Evolutionary conservation across 2,888 invertebrate species (phyloP), one percentile per base, ranked within the genome.

Genomic region (Lysandra coridon): DNA sequence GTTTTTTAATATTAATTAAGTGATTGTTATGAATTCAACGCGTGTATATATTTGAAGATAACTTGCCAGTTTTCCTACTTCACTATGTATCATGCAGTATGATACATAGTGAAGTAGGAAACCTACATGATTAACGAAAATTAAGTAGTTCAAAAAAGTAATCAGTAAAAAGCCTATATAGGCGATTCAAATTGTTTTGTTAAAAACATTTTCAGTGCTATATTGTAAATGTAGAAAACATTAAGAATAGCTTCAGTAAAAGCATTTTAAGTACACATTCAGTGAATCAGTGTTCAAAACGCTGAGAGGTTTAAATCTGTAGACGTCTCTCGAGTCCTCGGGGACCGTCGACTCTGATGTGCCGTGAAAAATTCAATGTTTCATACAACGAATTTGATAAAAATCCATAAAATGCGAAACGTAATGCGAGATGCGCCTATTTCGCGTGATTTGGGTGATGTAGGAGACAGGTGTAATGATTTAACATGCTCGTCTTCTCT

Each of bases 331-430:
- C 87, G 86, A 88, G 88, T 91, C 92, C 92, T 87, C 81, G 74
- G 91, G 92, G 91, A 91, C 80, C 81, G 85, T 84, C 84, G 83
- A 84, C 85, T 84, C 84, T 81, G 81, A 82, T 81, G 83, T 83
- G 85, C 84, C 87, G 86, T 89, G 89, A 89, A 88, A 92, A 91
- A 92, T 92, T 89, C 91, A 91, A 92, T 92, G 83, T 85, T 82
- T 84, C 78, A 81, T 80, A 83, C 84, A 84, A 83, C 85, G 85
- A 82, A 81, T 80, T 81, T 83, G 84, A 84, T 84, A 83, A 84
- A 84, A 83, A 82, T 83, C 83, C 79, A 78, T 80, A 83, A 84
- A 84, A 85, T 85, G 84, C 84, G 83, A 82, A 80, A 83, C 81
- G 82, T 80, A 79, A 80, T 81, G 80, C 81, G 80, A 78, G 78